Percentiles rank a stretch among this genome's conserved stretches.
phyloP scores from a whole-genome alignment of 2,888 invertebrate species.

The Pherbina coryleti region DNA sequence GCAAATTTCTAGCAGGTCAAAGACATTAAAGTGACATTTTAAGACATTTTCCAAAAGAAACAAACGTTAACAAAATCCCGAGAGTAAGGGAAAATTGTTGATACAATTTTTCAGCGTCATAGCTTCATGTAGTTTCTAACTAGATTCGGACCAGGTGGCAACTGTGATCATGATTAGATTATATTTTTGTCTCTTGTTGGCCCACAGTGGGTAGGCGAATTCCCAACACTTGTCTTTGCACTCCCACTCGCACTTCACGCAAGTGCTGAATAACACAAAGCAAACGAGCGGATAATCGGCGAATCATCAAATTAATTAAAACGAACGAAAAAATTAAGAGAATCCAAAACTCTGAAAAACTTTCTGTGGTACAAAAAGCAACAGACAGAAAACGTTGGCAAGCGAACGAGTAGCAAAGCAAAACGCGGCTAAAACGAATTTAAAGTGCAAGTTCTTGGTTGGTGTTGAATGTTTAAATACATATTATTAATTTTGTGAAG shows the following conservation, averaged over 20 bases:
- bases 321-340: neutral
- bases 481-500: neutral
- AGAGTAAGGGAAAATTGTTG: no score
- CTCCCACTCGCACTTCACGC: constrained; percentile 2
- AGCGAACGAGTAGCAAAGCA: neutral
- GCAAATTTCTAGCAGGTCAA: no score
- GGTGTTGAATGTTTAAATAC: neutral
- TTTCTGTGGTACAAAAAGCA: constrained; percentile 15
- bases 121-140: no score
- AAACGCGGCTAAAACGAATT: neutral
- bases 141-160: neutral
- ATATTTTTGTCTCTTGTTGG: no score
- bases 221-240: neutral
- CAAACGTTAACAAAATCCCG: no score
- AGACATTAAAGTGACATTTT: no score
- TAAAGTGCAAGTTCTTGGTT: neutral
- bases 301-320: constrained; percentile 3
- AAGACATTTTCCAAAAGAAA: no score
- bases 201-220: neutral
- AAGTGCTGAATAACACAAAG: neutral
- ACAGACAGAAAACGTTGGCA: constrained; percentile 12
- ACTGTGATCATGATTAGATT: neutral
- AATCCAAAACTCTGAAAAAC: constrained; percentile 13
- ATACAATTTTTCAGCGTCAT: no score
- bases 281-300: neutral